A percentile compares a stretch with the other conserved stretches of the same genome.
Conservation (phyloP, 2,888 invertebrate genomes). For the Erynnis tages region DNA sequence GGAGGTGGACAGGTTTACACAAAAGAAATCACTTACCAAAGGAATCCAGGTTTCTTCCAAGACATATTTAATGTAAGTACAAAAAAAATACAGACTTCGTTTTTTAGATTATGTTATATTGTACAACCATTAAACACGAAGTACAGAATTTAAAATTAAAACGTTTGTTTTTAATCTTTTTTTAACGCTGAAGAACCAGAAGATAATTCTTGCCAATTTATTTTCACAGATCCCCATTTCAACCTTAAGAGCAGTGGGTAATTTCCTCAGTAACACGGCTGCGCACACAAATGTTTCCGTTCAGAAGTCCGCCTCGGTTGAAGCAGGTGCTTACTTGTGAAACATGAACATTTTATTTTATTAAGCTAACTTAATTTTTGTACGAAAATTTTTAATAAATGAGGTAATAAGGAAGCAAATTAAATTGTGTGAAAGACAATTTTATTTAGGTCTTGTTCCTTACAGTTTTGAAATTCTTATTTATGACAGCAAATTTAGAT, state of each 20-base stretch:
- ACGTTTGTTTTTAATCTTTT: background rate
- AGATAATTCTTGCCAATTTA: conserved; percentile 10
- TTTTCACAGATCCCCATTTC: conserved; percentile 84
- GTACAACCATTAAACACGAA: too few species aligned
- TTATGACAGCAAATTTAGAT: too few species aligned
- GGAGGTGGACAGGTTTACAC: conserved; percentile 48
- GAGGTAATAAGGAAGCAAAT: background rate
- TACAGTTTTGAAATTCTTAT: conserved; percentile 3
- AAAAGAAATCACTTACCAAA: conserved; percentile 53
- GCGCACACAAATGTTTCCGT: conserved; percentile 63
- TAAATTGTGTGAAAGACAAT: conserved; percentile 15
- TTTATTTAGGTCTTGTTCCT: too few species aligned
- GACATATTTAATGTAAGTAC: conserved; percentile 84
- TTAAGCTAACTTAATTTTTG: conserved; percentile 17
- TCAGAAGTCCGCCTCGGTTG: conserved; percentile 64
- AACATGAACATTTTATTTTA: conserved; percentile 20
- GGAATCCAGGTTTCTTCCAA: conserved; percentile 75
- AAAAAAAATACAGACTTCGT: background rate
- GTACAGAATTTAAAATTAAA: background rate
- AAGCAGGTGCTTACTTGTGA: conserved; percentile 55
- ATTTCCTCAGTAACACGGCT: conserved; percentile 79
- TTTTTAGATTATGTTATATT: background rate
- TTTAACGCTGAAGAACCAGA: background rate
- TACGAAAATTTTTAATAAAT: conserved; percentile 15
- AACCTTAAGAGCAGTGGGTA: conserved; percentile 83